Evolutionary conservation across 2,113 vertebrate genomes (phyloP), one percentile per base, ranked within the genome.

Genomic region (Lepidothrix coronata): DNA sequence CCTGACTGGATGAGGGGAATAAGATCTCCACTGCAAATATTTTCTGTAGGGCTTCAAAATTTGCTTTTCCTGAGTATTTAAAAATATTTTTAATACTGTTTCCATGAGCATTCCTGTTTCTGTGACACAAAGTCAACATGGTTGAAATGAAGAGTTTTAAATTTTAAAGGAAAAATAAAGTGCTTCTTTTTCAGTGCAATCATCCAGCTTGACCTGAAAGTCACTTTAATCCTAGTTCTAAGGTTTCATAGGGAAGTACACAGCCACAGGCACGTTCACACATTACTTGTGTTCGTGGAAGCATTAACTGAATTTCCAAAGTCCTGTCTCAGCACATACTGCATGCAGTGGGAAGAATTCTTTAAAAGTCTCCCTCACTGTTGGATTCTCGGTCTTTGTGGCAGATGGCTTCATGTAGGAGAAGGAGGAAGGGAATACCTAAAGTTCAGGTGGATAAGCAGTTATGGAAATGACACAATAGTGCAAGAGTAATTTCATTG

Each of bases 51-150:
- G 14, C 44, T 92, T 81, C 83, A 94, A 84, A 93, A 95, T 94
- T 91, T 92, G 86, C 80, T 96, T 96, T 96, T 85, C 85, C 65
- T 5, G 10, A 93, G 96, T 95, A 92, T 75, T 95, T 86, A 84
- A 97, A 95, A 96, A 96, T 95, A 94, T 96, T 97, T 96, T 94
- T 77, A 86, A 84, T 93, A 77, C 88, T 72, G 41, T 94, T 97
- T 96, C 85, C 91, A 94, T 95, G 92, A 92, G 52, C 61, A 72
- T 94, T 88, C 63, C 68, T 94, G 80, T 75, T 95, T 95, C 89
- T 92, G 68, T 88, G 92, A 76, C 81, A 95, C 49, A 96, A 93
- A 96, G 70, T 96, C 88, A 95, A 90, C 89, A 87, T 9, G 55
- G 49, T 89, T 59, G 80, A 94, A 96, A 93, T 58, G 57, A 94